Percentiles rank a stretch among this genome's conserved stretches.
These are phyloP conservation scores for Mizuhopecten yessoensis DNA, from an alignment of 1,140 invertebrate genomes.

Conservation along the genomic window DNA sequence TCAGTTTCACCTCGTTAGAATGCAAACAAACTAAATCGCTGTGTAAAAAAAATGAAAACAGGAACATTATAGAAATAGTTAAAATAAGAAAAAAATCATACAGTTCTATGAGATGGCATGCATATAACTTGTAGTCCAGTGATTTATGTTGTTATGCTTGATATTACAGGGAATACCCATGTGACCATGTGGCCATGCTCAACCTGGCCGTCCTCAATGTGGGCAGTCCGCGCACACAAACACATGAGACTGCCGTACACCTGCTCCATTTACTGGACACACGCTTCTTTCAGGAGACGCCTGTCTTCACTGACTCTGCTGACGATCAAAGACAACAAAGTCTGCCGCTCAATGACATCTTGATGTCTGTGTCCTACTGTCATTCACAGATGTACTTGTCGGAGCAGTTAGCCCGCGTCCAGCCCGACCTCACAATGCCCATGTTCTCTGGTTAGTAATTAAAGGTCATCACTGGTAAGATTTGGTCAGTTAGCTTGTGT, in stretches of 20 bases:
- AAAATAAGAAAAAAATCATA: no score
- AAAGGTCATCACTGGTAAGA: no score
- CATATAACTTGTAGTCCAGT: no score
- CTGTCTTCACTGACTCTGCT: slow-evolving; percentile 76
- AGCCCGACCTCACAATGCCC: slow-evolving; percentile 98
- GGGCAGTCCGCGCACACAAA: slow-evolving; percentile 94
- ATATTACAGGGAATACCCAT: slow-evolving; percentile 95
- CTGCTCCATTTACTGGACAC: slow-evolving; percentile 97
- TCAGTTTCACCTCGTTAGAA: no score
- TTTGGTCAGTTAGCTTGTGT: no score
- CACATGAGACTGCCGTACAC: slow-evolving; percentile 96
- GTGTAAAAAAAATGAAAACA: no score
- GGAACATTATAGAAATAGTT: no score
- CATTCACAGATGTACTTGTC: slow-evolving; percentile 96
- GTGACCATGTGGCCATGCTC: slow-evolving; percentile 98
- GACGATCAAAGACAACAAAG: slow-evolving; percentile 64
- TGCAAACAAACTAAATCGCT: no score
- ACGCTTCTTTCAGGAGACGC: slow-evolving; percentile 90
- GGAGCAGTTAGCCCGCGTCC: slow-evolving; percentile 94
- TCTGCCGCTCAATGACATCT: slow-evolving; percentile 87
- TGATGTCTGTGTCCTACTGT: slow-evolving; percentile 94
- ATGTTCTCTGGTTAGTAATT: slow-evolving; percentile 95
- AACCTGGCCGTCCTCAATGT: slow-evolving; percentile 98
- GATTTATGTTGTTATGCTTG: background rate
- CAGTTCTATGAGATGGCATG: no score